phyloP scores from a whole-genome alignment of 23 tunicate species.

The Aplidium turbinatum region DNA sequence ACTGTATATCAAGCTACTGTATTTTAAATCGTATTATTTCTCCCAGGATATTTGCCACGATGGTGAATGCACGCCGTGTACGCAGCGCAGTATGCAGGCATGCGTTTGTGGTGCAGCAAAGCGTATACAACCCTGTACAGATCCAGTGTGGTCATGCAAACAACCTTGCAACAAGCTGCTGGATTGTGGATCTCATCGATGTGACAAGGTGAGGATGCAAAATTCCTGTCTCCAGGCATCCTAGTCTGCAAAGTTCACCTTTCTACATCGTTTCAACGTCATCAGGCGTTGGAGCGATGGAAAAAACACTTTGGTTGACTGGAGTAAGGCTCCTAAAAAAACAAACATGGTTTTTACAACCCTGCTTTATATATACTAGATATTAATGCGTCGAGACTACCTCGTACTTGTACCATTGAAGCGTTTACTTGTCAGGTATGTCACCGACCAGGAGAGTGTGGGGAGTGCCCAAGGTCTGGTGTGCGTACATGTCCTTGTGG shows the following conservation, averaged over 20 bases:
- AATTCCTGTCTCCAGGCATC: no score
- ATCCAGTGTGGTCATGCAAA: constrained; percentile 58
- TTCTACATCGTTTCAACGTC: no score
- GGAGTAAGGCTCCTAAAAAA: no score
- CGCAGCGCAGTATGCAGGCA: constrained; percentile 34
- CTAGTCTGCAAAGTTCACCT: no score
- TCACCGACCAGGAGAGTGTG: constrained; percentile 70
- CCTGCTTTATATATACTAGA: neutral
- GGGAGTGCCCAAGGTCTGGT: constrained; percentile 69
- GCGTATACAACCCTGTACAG: constrained; percentile 49
- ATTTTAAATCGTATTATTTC: neutral
- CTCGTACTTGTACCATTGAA: neutral
- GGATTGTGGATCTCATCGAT: constrained; percentile 64
- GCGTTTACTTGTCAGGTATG: constrained; percentile 45
- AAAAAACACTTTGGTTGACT: no score
- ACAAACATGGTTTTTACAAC: no score
- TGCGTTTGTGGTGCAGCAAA: constrained; percentile 56
- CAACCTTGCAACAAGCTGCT: constrained; percentile 43
- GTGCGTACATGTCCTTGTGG: constrained; percentile 93
- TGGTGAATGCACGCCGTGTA: constrained; percentile 65
- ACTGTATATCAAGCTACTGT: no score
- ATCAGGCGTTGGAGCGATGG: no score
- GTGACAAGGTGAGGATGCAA: constrained; percentile 64
- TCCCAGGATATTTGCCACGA: constrained; percentile 54
- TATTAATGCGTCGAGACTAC: neutral